Evolutionary conservation across 2,113 vertebrate species (phyloP), one percentile per base, ranked within the genome.

Genomic region (Xiphias gladius): DNA sequence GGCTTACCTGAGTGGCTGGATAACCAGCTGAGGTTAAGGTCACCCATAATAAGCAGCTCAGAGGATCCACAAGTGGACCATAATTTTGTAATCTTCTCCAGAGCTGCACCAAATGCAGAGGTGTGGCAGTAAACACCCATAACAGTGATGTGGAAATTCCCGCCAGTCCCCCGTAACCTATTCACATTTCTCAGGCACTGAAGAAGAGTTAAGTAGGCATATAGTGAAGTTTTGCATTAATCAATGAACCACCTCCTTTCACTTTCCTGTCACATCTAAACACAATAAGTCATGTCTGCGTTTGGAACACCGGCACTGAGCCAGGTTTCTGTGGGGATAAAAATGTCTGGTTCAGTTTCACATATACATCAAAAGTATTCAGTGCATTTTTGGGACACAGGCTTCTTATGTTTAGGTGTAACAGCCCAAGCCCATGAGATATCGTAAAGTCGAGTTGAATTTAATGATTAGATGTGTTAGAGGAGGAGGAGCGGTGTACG

Each of bases 101-200:
- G 17, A 67, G 1, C 20, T 78, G 78, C 39, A 57, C 71, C 83
- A 80, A 85, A 80, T 80, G 58, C 39, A 62, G 66, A 76, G 52
- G 37, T 77, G 43, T 10, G 63, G 46, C 30, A 63, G 43, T 55
- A 61, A 76, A 70, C 61, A 57, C 32, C 65, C 24, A 6, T 20
- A 73, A 80, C 10, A 64, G 57, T 46, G 48, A 50, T 52, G 22
- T 0, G 1, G 8, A 0, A 26, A 39, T 69, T 65, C 43, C 76
- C 61, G 62, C 1, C 0, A 54, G 71, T 57, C 46, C 57, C 22
- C 28, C 41, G n/a, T 26, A 68, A 83, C 62, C 72, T 54, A 64
- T 65, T 70, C n/a, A 69, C 17, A 73, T 74, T 48, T 68, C 41
- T 69, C 24, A 55, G 70, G 43, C 50, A 41, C 50, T 9, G 30